phyloP scores from a whole-genome alignment of 2,888 invertebrate genomes.

The Erannis defoliaria region DNA sequence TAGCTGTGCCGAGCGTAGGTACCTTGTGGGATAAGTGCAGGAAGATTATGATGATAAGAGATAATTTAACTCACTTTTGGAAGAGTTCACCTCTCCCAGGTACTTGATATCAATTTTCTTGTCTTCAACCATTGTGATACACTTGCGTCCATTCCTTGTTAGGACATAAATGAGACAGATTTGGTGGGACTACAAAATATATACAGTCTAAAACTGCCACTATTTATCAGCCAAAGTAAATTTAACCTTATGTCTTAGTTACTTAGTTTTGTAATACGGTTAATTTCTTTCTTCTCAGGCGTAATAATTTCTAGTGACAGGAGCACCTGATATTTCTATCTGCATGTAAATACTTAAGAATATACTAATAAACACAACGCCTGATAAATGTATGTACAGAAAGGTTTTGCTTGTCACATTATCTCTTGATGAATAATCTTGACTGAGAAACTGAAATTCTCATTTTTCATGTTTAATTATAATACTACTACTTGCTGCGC shows the following conservation, averaged over 20 bases:
- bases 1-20: no score
- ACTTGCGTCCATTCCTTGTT: conserved; percentile 45
- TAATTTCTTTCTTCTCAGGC: background rate
- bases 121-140: conserved; percentile 42
- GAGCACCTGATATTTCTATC: conserved; percentile 18
- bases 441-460: background rate
- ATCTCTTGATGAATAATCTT: background rate
- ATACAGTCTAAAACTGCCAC: conserved; percentile 5
- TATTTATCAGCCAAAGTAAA: conserved; percentile 5
- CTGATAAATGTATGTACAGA: conserved; percentile 15
- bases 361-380: conserved; percentile 3
- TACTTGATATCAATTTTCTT: conserved; percentile 42
- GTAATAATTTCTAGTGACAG: conserved; percentile 17
- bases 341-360: conserved; percentile 28
- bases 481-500: no score
- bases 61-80: conserved; percentile 47
- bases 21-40: no score
- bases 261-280: conserved; percentile 4
- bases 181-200: conserved; percentile 41
- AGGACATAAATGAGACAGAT: conserved; percentile 28
- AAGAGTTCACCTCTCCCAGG: conserved; percentile 34
- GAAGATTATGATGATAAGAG: background rate
- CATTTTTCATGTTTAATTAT: background rate
- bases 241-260: background rate
- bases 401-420: conserved; percentile 10